phyloP scores from a whole-genome alignment of 2,797 vertebrate species.

The Galago senegalensis region DNA sequence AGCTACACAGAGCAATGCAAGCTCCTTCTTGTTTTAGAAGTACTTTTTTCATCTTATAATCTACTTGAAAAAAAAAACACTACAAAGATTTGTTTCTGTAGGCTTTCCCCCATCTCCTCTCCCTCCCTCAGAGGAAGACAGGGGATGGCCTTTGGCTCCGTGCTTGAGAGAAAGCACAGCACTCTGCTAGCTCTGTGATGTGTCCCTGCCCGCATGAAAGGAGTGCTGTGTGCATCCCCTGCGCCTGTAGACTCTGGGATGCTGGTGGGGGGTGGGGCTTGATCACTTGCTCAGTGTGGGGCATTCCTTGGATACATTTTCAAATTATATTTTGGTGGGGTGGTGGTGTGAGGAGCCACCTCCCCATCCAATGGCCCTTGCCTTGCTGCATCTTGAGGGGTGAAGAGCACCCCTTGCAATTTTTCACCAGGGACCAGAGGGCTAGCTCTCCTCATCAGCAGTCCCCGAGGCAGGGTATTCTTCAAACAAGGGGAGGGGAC shows the following conservation, averaged over 20 bases:
- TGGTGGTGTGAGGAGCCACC: background rate
- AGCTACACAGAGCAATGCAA: background rate
- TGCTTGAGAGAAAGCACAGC: slow-evolving; percentile 62
- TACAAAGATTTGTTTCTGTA: slow-evolving; percentile 57
- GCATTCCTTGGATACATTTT: slow-evolving; percentile 43
- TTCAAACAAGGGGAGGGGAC: background rate
- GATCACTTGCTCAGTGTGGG: background rate
- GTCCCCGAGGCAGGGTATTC: slow-evolving; percentile 36
- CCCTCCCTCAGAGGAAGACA: slow-evolving; percentile 70
- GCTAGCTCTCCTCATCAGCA: slow-evolving; percentile 38
- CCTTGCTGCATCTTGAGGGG: background rate
- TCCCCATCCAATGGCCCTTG: background rate
- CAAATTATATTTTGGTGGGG: slow-evolving; percentile 53
- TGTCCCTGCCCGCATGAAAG: slow-evolving; percentile 73
- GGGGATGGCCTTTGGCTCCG: slow-evolving; percentile 20
- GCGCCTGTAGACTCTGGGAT: slow-evolving; percentile 23
- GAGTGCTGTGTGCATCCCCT: background rate
- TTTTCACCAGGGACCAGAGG: background rate
- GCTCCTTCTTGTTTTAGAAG: slow-evolving; percentile 58
- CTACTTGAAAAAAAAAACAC: background rate
- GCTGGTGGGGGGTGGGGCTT: background rate
- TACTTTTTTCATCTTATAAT: slow-evolving; percentile 60
- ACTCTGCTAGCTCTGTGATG: slow-evolving; percentile 18
- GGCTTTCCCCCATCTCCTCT: background rate
- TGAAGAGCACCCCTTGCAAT: background rate